Base-by-base conservation (phyloP, 1,140 invertebrate genomes). In the Neuroterus valhalla region DNA sequence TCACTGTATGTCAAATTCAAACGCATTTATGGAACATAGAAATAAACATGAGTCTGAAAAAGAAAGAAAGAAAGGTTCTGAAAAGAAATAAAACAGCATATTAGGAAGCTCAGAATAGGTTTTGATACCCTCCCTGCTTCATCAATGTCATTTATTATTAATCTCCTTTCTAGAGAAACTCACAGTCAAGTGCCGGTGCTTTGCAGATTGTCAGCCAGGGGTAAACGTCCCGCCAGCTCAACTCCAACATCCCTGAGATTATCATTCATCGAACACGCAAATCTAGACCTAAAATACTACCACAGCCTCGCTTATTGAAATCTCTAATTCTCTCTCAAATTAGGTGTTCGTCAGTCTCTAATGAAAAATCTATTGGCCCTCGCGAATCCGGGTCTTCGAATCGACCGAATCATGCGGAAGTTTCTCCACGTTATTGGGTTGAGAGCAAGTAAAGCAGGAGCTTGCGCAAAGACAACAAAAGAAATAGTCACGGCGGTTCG, bases 401-500 rank as follows among this genome's bases (percentile, higher is more conserved):
- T 48, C 46, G 17, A 31, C 31, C 55, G 23, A 62, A 62, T 48
- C 46, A 48, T 48, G 46, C 46, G 46, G 46, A 48, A 48, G 12
- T 62, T 15, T 38, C 23, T 62, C 3, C 3, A 11, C 14, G 10
- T 19, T n/a, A 14, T 21, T 62, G 15, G 14, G 3, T 62, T 62
- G 14, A 31, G 23, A 62, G 3, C 23, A n/a, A 12, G 50, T 21
- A 26, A 21, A 21, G 23, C 23, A 52, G 17, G 19, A 52, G 50
- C 50, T 52, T 23, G 19, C 50, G 19, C 17, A 21, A 52, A 3
- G 31, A 23, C 1, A 1, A 1, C 8, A 62, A 75, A 72, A 50
- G 12, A 71, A 73, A 44, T 68, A 70, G 66, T 62, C 48, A 62
- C 43, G 71, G 38, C 74, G 38, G 69, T 67, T 19, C 74, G 71